Percentiles rank a stretch among this genome's conserved stretches.
Evolutionary conservation across 2,797 vertebrate genomes (phyloP).

Genomic region (Chloroceryle amazona): DNA sequence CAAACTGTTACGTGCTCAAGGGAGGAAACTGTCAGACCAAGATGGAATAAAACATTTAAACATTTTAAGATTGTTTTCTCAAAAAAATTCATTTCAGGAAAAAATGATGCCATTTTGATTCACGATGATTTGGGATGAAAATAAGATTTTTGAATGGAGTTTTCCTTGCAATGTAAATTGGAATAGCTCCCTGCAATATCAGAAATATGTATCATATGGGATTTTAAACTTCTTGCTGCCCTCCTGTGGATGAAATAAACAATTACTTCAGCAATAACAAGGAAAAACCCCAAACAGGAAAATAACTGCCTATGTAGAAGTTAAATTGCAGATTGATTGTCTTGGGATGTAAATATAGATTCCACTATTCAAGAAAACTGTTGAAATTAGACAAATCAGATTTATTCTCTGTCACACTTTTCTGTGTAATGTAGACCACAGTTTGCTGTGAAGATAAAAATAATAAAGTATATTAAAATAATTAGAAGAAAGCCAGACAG

Average conservation of each 20-base stretch:
- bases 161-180: not conserved
- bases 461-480: not conserved
- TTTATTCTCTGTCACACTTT: not conserved
- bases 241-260: constrained; percentile 3
- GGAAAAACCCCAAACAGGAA: rapidly evolving
- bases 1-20: not conserved
- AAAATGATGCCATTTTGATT: not conserved
- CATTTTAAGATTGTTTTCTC: not conserved
- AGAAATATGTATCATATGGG: rapidly evolving
- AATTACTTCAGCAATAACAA: not conserved
- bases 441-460: not conserved
- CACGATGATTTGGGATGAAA: not conserved
- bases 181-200: not conserved
- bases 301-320: not conserved
- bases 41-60: not conserved
- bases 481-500: not conserved
- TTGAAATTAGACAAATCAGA: not conserved
- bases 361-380: not conserved
- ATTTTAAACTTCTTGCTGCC: constrained; percentile 45
- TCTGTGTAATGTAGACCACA: not conserved
- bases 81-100: not conserved
- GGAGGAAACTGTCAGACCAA: not conserved
- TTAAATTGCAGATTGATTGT: not conserved
- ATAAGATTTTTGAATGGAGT: not conserved
- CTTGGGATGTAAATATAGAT: not conserved